phyloP scores from a whole-genome alignment of 2,797 vertebrate species.

The Potorous gilbertii region DNA sequence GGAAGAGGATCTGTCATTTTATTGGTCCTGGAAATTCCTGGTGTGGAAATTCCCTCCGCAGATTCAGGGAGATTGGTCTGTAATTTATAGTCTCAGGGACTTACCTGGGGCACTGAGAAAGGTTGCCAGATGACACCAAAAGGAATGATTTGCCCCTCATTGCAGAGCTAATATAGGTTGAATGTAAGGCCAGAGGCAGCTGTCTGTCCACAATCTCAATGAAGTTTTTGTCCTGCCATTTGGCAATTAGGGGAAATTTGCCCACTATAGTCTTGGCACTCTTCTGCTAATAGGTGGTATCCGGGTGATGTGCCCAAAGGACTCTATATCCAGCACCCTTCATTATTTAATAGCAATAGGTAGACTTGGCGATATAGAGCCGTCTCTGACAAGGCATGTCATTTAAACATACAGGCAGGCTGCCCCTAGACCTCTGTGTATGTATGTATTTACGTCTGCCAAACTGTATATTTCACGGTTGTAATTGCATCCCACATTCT shows the following conservation, averaged over 20 bases:
- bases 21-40: not conserved
- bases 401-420: not conserved
- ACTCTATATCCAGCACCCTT: not conserved
- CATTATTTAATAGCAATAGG: not conserved
- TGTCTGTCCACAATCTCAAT: not conserved
- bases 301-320: not conserved
- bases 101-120: not conserved
- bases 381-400: not conserved
- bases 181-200: not conserved
- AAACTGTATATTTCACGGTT: constrained; percentile 54
- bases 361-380: not conserved
- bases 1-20: not conserved
- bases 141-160: not conserved
- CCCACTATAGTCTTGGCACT: not conserved
- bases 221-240: constrained; percentile 22
- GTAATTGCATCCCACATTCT: constrained; percentile 62
- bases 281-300: not conserved
- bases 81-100: not conserved
- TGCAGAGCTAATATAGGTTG: not conserved
- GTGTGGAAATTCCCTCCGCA: not conserved
- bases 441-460: constrained; percentile 43
- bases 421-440: constrained; percentile 2
- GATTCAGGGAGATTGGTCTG: not conserved
- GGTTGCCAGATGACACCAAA: not conserved
- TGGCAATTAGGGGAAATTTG: not conserved